A percentile compares a stretch with the other conserved stretches of the same genome.
Conservation (phyloP, 2,797 vertebrate species). For the Dallia pectoralis region DNA sequence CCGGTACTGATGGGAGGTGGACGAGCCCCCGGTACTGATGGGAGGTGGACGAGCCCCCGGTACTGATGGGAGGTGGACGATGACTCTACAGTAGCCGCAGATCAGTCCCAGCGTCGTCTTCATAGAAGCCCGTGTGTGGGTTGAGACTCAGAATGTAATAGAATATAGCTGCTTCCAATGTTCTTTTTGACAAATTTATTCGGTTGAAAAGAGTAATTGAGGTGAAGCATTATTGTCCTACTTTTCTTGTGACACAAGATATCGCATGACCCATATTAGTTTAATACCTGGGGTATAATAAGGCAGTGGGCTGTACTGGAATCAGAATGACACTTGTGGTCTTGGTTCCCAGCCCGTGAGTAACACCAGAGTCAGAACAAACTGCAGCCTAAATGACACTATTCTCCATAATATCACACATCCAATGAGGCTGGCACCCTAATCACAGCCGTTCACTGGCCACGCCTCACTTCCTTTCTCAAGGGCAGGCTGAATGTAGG, state of each 20-base stretch:
- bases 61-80: constrained; percentile 3
- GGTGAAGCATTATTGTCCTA: neutral
- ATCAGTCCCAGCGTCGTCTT: neutral
- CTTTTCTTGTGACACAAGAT: neutral
- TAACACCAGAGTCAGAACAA: neutral
- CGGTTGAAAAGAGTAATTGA: neutral
- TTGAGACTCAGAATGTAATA: neutral
- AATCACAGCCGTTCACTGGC: constrained; percentile 18
- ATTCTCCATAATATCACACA: constrained; percentile 1
- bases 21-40: too few relatives aligned
- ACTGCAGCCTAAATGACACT: neutral
- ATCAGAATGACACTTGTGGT: neutral
- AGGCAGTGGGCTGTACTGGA: neutral
- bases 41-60: too few relatives aligned
- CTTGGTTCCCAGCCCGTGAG: neutral
- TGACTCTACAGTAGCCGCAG: neutral
- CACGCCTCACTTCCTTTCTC: constrained; percentile 12
- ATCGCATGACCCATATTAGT: neutral
- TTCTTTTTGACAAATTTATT: neutral
- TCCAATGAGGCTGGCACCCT: constrained; percentile 17
- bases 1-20: too few relatives aligned
- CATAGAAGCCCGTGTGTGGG: constrained; percentile 2
- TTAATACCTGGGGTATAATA: neutral
- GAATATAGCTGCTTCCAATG: neutral
- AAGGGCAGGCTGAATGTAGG: constrained; percentile 29